Conservation (phyloP, 2,797 vertebrate species). For the Hyperoplus lanceolatus region DNA sequence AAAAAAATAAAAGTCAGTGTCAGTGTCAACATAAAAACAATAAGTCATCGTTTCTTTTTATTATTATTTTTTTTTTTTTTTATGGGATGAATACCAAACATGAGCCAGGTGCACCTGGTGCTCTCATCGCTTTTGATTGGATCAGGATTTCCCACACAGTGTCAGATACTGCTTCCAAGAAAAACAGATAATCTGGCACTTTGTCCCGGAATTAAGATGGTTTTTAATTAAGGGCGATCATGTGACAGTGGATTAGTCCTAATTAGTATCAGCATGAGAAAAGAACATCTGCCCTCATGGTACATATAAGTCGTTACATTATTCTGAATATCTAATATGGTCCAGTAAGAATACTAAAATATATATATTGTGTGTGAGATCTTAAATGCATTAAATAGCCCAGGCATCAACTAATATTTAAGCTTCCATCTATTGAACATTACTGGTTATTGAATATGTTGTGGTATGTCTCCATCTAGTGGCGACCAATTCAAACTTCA, state of each 20-base stretch:
- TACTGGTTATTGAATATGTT: background rate
- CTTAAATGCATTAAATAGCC: background rate
- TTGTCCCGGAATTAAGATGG: conserved; percentile 33
- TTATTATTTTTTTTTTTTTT: background rate
- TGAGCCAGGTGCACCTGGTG: background rate
- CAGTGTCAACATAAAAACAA: background rate
- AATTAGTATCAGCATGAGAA: background rate
- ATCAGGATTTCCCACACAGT: conserved; percentile 35
- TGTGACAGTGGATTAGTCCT: conserved; percentile 15
- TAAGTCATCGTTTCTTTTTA: background rate
- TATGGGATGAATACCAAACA: background rate
- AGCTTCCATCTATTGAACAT: conserved; percentile 18
- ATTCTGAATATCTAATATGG: background rate
- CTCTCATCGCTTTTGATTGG: conserved; percentile 27
- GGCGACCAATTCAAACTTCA: background rate
- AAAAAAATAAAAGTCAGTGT: background rate
- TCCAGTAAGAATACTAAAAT: background rate
- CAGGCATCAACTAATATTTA: background rate
- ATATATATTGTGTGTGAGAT: background rate
- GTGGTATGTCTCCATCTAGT: conserved; percentile 53
- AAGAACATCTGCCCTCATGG: conserved; percentile 13
- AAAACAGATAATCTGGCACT: conserved; percentile 39
- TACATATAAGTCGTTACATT: background rate
- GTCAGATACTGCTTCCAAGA: conserved; percentile 24
- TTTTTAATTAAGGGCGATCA: conserved; percentile 36